Conservation (phyloP, 2,797 vertebrate genomes). For the Platalea minor region DNA sequence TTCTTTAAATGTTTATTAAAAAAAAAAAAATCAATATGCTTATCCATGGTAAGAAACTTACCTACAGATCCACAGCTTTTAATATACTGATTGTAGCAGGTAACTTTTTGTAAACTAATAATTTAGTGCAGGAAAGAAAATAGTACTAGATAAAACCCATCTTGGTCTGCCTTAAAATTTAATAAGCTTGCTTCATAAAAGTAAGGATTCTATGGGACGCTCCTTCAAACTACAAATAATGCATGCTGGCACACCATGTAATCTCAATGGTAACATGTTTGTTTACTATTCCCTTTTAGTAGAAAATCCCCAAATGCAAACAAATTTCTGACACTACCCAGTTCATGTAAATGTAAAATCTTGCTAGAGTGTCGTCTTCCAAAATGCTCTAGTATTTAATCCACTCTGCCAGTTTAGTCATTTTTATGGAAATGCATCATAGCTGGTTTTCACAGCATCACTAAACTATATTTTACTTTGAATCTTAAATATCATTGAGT, state of each 20-base stretch:
- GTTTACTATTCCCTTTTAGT: constrained; percentile 37
- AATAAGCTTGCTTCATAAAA: not conserved
- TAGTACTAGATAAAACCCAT: not conserved
- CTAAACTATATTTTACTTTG: constrained; percentile 18
- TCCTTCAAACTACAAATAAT: constrained; percentile 15
- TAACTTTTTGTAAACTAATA: not conserved
- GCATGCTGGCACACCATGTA: not conserved
- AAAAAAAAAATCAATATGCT: not conserved
- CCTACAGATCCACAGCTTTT: not conserved
- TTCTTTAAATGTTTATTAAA: not conserved
- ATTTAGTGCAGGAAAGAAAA: not conserved
- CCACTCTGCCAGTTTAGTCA: not conserved
- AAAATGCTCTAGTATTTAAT: constrained; percentile 30
- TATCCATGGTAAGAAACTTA: not conserved
- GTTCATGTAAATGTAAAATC: constrained; percentile 35
- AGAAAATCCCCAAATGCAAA: constrained; percentile 37
- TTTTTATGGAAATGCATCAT: constrained; percentile 16
- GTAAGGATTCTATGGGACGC: not conserved
- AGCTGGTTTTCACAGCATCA: not conserved
- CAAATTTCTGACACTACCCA: constrained; percentile 19
- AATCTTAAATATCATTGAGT: constrained; percentile 32
- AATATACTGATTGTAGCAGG: not conserved
- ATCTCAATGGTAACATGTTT: constrained; percentile 15
- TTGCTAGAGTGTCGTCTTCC: constrained; percentile 21
- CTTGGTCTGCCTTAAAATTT: constrained; percentile 13